Conservation (phyloP, 2,113 vertebrate species). For the Chaetura pelagica region DNA sequence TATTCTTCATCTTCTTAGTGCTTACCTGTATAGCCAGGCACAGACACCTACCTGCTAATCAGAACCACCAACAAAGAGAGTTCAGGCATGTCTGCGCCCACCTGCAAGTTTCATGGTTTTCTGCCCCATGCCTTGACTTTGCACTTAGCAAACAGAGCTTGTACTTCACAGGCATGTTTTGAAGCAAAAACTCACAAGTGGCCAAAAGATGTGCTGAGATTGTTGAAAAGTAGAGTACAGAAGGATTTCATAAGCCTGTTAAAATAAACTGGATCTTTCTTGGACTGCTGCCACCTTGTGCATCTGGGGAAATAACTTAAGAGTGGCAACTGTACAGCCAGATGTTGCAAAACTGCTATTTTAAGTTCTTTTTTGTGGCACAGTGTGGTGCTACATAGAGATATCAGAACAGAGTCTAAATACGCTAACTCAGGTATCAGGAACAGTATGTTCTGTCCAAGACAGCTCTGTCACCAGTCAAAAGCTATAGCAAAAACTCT, state of each 20-base stretch:
- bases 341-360: constrained; percentile 26
- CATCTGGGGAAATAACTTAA: constrained; percentile 48
- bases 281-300: constrained; percentile 46
- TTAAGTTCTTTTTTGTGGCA: not conserved
- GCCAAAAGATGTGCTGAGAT: not conserved
- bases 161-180: not conserved
- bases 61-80: not conserved
- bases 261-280: constrained; percentile 36
- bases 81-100: not conserved
- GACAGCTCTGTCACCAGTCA: not conserved
- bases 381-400: not conserved
- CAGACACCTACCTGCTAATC: not conserved
- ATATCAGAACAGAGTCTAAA: not conserved
- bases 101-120: not conserved
- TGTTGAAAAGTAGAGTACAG: not conserved
- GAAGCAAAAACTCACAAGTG: not conserved
- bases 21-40: not conserved
- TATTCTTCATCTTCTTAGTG: not conserved
- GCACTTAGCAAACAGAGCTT: not conserved
- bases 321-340: constrained; percentile 41
- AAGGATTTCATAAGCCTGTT: not conserved
- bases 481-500: not conserved
- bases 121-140: not conserved
- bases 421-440: not conserved
- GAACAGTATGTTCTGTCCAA: not conserved